Evolutionary conservation across 2,888 invertebrate genomes (phyloP).

Genomic region (Pocota personata): DNA sequence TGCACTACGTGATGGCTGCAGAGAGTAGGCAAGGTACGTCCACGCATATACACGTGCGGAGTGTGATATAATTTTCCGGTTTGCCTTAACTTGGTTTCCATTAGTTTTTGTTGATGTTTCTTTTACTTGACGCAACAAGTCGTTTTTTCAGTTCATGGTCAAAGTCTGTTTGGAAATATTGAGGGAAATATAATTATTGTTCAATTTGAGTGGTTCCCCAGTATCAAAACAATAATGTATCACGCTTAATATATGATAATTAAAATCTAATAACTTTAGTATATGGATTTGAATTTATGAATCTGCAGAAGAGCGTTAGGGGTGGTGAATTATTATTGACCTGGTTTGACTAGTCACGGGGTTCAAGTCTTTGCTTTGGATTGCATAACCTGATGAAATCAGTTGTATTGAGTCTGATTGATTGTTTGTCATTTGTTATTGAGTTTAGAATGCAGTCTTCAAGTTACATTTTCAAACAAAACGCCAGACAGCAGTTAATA

Average conservation of each 20-base stretch:
- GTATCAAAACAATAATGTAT: not conserved
- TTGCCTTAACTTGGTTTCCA: conserved; percentile 26
- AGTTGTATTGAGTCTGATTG: no score
- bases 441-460: no score
- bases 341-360: not conserved
- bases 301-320: not conserved
- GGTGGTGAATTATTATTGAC: not conserved
- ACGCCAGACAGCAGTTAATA: no score
- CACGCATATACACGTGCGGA: conserved; percentile 42
- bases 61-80: conserved; percentile 64
- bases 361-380: not conserved
- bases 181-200: conserved; percentile 58
- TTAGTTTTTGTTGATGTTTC: conserved; percentile 30
- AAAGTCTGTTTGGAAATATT: conserved; percentile 57
- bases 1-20: not conserved
- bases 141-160: conserved; percentile 63
- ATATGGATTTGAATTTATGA: not conserved
- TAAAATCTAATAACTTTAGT: not conserved
- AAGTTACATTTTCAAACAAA: no score
- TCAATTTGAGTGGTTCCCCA: conserved; percentile 23
- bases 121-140: conserved; percentile 39
- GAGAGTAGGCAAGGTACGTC: conserved; percentile 32
- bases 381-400: not conserved
- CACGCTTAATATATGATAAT: not conserved
- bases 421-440: no score